Evolutionary conservation across 2,113 vertebrate genomes (phyloP), one percentile per base, ranked within the genome.

Genomic region (Colinus virginianus): DNA sequence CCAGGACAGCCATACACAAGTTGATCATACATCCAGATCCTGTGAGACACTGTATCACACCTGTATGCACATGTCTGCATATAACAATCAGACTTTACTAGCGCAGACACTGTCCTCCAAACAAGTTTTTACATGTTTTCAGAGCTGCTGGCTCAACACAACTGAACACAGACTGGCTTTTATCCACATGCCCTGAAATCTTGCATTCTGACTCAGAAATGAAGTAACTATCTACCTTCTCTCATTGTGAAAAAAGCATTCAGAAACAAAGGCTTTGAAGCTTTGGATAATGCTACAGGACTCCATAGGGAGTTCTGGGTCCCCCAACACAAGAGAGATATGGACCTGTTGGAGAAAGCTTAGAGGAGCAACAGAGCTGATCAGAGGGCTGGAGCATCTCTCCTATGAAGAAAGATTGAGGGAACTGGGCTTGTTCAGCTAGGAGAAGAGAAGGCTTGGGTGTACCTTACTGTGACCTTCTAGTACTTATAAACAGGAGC

Each of bases 161-260:
- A 22, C 8, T 30, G 56, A 45, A 40, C 22, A 26, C 1, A 45
- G 23, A 86, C 7, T 0, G 0, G 40, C 25, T 78, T 80, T 8
- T 69, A 28, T 15, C 18, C 28, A 71, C 34, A 21, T 46, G 16
- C 11, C 13, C 15, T 42, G 49, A 6, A 32, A 58, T 75, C 25
- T 15, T 70, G 28, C 28, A 78, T 5, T 21, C 9, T 85, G 38
- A 42, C 11, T 6, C 7, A 43, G 22, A 16, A 71, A 63, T 45
- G 71, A 80, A 67, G 4, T 1, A 0, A 56, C 43, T 36, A 25
- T 22, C 22, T 64, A 51, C 5, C 15, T 68, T n/a, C 11, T 19
- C 2, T 72, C 12, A 6, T 23, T 71, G 25, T 49, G 32, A 67
- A 84, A 59, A 69, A 67, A 64, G 2, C 28, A 32, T 77, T 83